phyloP scores from a whole-genome alignment of 2,113 vertebrate species.

The Physeter macrocephalus region DNA sequence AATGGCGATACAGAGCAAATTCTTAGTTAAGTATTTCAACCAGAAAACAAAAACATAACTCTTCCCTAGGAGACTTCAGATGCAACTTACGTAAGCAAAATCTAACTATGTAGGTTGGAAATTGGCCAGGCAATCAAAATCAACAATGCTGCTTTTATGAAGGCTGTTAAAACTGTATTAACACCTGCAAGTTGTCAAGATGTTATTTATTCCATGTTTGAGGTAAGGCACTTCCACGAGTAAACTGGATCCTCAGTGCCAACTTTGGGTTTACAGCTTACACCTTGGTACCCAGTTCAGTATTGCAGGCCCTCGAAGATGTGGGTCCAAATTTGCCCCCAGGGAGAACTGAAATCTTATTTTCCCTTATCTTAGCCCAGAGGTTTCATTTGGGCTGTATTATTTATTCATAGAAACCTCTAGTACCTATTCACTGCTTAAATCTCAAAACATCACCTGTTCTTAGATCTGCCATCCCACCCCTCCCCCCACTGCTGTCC shows the following conservation, averaged over 20 bases:
- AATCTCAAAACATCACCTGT: background rate
- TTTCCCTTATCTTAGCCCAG: background rate
- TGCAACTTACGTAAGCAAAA: background rate
- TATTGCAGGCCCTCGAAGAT: background rate
- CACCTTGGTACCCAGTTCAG: background rate
- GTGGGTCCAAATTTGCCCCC: background rate
- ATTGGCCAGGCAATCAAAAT: background rate
- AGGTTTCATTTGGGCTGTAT: background rate
- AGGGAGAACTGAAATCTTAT: background rate
- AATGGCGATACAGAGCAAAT: background rate
- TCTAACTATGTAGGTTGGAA: constrained; percentile 10
- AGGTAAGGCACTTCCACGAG: background rate
- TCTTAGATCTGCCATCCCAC: background rate
- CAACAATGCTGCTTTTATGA: background rate
- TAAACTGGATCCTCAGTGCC: background rate
- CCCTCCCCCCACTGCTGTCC: background rate
- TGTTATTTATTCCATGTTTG: background rate
- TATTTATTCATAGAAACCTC: background rate
- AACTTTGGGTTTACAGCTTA: background rate
- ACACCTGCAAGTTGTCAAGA: background rate
- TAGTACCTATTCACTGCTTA: background rate
- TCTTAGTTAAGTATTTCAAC: constrained; percentile 26
- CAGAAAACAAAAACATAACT: constrained; percentile 29
- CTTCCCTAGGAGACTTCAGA: background rate
- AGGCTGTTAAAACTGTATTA: background rate